Percentiles rank a stretch among this genome's conserved stretches.
These are phyloP conservation scores for Irena cyanogastra DNA, from an alignment of 2,113 vertebrate species.

Conservation along the genomic window DNA sequence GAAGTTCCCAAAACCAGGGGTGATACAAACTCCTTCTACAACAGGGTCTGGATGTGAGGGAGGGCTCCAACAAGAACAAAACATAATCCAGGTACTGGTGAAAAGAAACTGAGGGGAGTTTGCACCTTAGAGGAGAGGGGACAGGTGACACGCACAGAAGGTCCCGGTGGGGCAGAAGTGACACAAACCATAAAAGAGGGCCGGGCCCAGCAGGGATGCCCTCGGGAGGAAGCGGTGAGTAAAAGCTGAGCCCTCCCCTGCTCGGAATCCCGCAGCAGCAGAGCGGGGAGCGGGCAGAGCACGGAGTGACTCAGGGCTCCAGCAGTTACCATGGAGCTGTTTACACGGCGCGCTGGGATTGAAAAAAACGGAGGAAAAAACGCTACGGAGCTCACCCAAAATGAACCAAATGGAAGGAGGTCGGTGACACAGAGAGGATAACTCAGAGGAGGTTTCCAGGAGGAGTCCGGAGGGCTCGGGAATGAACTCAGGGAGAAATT, in stretches of 20 bases:
- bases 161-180: background rate
- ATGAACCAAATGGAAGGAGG: background rate
- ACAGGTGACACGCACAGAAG: background rate
- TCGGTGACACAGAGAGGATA: background rate
- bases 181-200: background rate
- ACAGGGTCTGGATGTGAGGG: background rate
- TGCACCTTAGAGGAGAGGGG: background rate
- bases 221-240: background rate
- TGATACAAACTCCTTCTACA: background rate
- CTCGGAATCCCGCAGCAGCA: background rate
- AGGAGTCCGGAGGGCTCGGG: background rate
- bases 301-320: conserved; percentile 5
- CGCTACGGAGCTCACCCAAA: background rate
- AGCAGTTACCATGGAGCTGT: background rate
- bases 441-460: background rate
- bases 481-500: background rate
- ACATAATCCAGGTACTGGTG: background rate
- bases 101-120: background rate
- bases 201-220: accelerated
- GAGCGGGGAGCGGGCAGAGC: background rate
- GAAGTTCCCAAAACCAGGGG: background rate
- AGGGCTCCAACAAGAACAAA: background rate
- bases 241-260: background rate
- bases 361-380: background rate
- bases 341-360: background rate